Base-by-base conservation (phyloP, 2,888 invertebrate species). In the Acheta domesticus region DNA sequence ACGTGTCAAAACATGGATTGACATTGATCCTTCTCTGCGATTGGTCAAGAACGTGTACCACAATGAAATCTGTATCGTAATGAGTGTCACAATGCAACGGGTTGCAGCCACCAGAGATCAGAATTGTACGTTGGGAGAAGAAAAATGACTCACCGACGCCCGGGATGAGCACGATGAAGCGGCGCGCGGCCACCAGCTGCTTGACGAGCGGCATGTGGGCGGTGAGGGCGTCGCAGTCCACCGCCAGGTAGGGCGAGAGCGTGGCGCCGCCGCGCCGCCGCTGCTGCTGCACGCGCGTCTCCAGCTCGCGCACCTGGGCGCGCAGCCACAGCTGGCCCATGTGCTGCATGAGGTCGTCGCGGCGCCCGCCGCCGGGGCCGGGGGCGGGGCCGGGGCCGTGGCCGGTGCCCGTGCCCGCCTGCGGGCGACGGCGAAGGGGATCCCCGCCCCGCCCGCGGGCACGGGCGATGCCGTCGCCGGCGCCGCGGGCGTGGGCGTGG, bases 261-360 rank as follows among this genome's bases (percentile, higher is more conserved):
- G 88, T 87, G 23, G 82, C 82, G 74, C 89, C 88, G 1, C 86
- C 86, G 8, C 88, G 86, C 81, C 89, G 89, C 78, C 83, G 83
- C 81, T 89, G 89, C 79, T 83, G 83, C 48, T 76, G 48, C 19
- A 93, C 91, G 83, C 92, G 90, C 82, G 90, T 93, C 87, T 97
- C 97, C 82, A 97, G 87, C 82, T 95, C 94, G 76, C 93, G 91
- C 21, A 97, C 96, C 86, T 96, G 96, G 11, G 96, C 94, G 83
- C 93, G 92, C 79, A 98, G 88, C 94, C 97, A 96, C 80, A 97
- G 88, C 83, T 94, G 94, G 3, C 97, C 97, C 91, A 97, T 94
- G 79, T 95, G 93, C 82, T 93, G 91, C 90, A 94, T 93, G 82
- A 94, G 86, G 81, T 91, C 91, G 77, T 91, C 90, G 62, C 77